A percentile compares a stretch with the other conserved stretches of the same genome.
phyloP scores from a whole-genome alignment of 2,113 vertebrate genomes.

The Pavo muticus region DNA sequence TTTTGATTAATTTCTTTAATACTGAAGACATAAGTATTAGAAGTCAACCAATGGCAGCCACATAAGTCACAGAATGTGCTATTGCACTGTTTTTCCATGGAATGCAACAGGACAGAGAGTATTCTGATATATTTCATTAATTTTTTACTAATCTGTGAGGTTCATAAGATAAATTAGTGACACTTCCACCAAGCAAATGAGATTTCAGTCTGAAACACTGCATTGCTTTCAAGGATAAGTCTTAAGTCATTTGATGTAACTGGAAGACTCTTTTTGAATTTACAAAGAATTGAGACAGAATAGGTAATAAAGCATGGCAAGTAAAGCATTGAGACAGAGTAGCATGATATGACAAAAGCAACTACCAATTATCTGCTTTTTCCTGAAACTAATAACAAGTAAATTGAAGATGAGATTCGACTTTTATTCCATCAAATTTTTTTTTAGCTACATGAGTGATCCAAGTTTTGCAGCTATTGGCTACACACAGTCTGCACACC shows the following conservation, averaged over 20 bases:
- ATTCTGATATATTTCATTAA: not conserved
- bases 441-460: not conserved
- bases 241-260: not conserved
- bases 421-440: not conserved
- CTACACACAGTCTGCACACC: not conserved
- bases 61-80: not conserved
- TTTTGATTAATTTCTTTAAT: not conserved
- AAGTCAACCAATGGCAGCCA: not conserved
- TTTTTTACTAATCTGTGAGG: not conserved
- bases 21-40: not conserved
- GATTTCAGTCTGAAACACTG: not conserved
- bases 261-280: not conserved
- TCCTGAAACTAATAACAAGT: constrained; percentile 30
- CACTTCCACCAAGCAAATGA: not conserved
- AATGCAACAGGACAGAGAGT: accelerated
- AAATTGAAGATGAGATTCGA: constrained; percentile 22
- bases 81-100: not conserved
- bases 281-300: not conserved
- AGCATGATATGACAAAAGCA: not conserved
- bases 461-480: not conserved
- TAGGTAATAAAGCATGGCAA: not conserved
- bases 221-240: not conserved
- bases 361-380: constrained; percentile 10
- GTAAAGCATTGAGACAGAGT: not conserved
- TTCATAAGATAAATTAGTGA: accelerated